Evolutionary conservation across 2,797 vertebrate genomes (phyloP), one percentile per base, ranked within the genome.

Genomic region (Bradypodion pumilum): DNA sequence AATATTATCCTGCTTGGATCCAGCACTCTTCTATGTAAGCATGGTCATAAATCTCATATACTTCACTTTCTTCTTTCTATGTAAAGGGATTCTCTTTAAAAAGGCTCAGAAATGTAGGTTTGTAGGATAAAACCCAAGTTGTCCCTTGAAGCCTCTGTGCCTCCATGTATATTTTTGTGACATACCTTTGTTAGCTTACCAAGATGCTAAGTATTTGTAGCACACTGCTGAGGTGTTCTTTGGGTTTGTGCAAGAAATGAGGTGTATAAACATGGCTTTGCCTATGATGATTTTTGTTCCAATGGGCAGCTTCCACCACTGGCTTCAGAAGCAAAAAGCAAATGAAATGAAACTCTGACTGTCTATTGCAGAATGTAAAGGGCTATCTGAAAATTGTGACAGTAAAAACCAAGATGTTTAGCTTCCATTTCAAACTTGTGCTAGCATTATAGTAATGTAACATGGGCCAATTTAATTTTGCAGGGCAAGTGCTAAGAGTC

Each of bases 381-480:
- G 35, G 62, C 40, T 70, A 42, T 69, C 75, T 80, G 74, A 37
- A 68, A 80, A 32, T 44, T 7, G 63, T 42, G 46, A 7, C 25
- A 74, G 23, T 8, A 29, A 74, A 49, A 60, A 29, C n/a, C 70
- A 68, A 10, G 21, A 25, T 46, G 68, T 69, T 25, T 23, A 42
- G 44, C 13, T 60, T 44, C 49, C 19, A n/a, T 59, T 25, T 83
- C 21, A 70, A 60, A 78, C 42, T 6, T 37, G 37, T 37, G 42
- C 16, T 15, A 44, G 13, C 65, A 70, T 46, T 62, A 85, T 70
- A 56, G 81, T 77, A 81, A 76, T 81, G 46, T 66, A 60, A 76
- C 81, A 81, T 81, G 62, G 66, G 29, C n/a, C 73, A 72, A 52
- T 81, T 81, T 81, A 62, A 32, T 42, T 32, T 49, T 37, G n/a